Conservation (phyloP, 2,113 vertebrate genomes). For the Ahaetulla prasina region DNA sequence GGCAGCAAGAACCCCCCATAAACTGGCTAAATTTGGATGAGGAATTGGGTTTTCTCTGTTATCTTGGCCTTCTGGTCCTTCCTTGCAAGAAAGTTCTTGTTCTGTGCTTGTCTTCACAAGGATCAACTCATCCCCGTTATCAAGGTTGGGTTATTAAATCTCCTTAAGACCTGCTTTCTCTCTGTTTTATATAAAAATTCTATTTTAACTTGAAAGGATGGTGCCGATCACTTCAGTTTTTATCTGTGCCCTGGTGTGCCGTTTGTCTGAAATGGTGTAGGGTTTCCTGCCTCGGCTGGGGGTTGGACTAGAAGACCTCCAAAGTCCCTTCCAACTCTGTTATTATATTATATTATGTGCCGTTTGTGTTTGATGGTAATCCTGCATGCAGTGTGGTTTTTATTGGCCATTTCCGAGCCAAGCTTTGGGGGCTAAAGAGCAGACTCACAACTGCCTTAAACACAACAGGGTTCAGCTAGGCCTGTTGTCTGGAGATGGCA, state of each 20-base stretch:
- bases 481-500: background rate
- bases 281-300: too few species aligned
- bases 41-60: background rate
- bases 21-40: background rate
- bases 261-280: too few species aligned
- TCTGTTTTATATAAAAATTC: background rate
- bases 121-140: background rate
- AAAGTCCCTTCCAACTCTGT: too few species aligned
- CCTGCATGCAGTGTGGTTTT: background rate
- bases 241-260: background rate
- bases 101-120: background rate
- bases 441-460: background rate
- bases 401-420: background rate
- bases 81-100: background rate
- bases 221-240: background rate
- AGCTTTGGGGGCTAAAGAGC: background rate
- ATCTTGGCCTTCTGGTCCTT: background rate
- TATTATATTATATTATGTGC: too few species aligned
- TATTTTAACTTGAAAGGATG: background rate
- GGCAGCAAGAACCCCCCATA: background rate
- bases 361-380: background rate
- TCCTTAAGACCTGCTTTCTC: background rate
- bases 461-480: background rate
- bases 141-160: background rate
- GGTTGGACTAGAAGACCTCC: too few species aligned